Evolutionary conservation across 2,888 invertebrate genomes (phyloP).

Genomic region (Acleris emargana): DNA sequence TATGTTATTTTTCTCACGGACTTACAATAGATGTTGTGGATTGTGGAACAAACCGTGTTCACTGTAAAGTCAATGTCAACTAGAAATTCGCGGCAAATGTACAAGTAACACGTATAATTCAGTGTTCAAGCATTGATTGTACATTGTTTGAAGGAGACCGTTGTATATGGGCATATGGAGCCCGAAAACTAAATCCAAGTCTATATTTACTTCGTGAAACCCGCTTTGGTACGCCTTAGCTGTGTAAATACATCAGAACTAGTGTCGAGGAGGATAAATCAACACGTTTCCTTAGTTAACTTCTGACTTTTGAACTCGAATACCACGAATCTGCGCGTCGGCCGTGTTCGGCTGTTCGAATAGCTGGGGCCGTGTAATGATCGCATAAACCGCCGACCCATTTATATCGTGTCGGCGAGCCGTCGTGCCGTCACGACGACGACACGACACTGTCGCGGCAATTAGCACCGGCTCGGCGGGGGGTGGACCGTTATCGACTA

Average conservation of each 20-base stretch:
- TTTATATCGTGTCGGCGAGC: conserved; percentile 33
- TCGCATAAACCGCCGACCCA: conserved; percentile 35
- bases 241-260: conserved; percentile 14
- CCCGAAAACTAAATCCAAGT: conserved; percentile 8
- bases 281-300: conserved; percentile 36
- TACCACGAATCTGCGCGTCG: conserved; percentile 32
- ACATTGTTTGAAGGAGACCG: background rate
- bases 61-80: conserved; percentile 28
- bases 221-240: background rate
- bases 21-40: conserved; percentile 30
- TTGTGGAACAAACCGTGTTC: conserved; percentile 37
- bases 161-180: background rate
- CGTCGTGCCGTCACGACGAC: conserved; percentile 41
- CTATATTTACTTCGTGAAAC: conserved; percentile 4
- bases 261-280: conserved; percentile 31
- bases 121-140: conserved; percentile 20
- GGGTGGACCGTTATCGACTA: conserved; percentile 36
- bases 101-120: conserved; percentile 13
- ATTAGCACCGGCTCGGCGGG: conserved; percentile 43
- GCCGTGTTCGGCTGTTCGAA: conserved; percentile 31
- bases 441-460: conserved; percentile 44
- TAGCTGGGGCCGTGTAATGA: conserved; percentile 32
- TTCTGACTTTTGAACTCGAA: conserved; percentile 35
- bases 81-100: conserved; percentile 3
- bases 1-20: conserved; percentile 45